A percentile compares a stretch with the other conserved stretches of the same genome.
phyloP scores from a whole-genome alignment of 2,113 vertebrate species.

The Dicerorhinus sumatrensis region DNA sequence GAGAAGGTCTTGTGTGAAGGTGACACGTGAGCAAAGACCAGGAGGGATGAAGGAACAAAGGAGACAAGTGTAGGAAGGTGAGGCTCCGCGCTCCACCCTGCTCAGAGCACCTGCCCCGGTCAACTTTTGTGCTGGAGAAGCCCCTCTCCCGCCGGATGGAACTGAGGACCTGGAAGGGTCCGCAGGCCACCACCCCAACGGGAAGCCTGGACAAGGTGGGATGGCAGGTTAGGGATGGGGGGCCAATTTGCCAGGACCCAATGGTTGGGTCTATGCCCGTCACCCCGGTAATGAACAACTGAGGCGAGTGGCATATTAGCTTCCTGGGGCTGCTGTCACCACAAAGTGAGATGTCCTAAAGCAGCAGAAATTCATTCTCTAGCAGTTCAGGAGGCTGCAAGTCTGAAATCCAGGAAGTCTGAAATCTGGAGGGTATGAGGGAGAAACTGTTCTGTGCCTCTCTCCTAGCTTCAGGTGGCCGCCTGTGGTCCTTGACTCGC shows the following conservation, averaged over 20 bases:
- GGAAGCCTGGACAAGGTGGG: too few species aligned
- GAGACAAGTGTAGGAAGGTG: background rate
- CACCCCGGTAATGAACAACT: background rate
- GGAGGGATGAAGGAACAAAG: background rate
- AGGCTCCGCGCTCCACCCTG: background rate
- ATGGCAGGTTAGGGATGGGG: too few species aligned
- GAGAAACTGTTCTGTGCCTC: background rate
- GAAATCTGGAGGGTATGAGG: background rate
- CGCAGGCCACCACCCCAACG: background rate
- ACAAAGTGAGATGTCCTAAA: background rate
- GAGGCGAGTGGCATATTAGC: accelerated
- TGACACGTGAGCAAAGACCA: background rate
- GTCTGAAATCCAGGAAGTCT: background rate
- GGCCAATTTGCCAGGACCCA: background rate
- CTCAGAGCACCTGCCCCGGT: background rate
- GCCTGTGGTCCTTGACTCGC: background rate
- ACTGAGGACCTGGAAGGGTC: background rate
- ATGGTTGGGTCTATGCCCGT: background rate
- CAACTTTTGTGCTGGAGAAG: background rate
- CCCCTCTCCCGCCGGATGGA: background rate
- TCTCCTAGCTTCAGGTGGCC: background rate
- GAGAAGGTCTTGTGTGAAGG: too few species aligned
- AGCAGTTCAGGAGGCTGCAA: background rate
- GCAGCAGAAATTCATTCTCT: background rate
- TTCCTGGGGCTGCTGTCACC: background rate